Base-by-base conservation (phyloP, 2,888 invertebrate genomes). In the Sphaerophoria taeniata region DNA sequence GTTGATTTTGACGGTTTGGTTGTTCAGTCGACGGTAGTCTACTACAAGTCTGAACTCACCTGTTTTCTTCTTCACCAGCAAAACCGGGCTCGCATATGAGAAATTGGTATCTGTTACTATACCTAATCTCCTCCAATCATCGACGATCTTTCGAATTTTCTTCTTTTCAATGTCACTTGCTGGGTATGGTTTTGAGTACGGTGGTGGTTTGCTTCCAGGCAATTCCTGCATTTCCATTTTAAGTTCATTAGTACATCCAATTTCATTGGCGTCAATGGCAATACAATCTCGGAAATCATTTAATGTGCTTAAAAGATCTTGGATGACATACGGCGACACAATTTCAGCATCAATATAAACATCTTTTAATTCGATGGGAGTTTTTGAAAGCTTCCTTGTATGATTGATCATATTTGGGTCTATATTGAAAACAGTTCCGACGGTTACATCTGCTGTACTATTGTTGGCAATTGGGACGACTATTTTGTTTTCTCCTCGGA, bases 121-220 rank as follows among this genome's bases (percentile, higher is more conserved):
- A 14, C 36, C 58, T 14, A 58, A n/a, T 58, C 33, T 58, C 16
- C 58, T 9, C 58, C 58, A 36, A 6, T 12, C 58, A 14, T 58
- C 36, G 36, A 36, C 36, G 24, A 24, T 70, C 9, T 33, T 43
- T 12, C 55, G 55, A 9, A 69, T 55, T 43, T 55, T 43, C 43
- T 43, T 31, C 51, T 55, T 69, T 55, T 55, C 55, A 9, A 34
- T 4, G 11, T 70, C 56, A 6, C 70, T 70, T n/a, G 70, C 45
- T 16, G 55, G 69, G 33, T 56, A 56, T 11, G 69, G 45, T 56
- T 69, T 55, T 24, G 69, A 69, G 31, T 70, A 56, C 7, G 47
- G 16, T 11, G n/a, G n/a, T n/a, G 43, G 39, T 33, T 43, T 43
- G 9, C 55, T 55, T 14, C 55, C 67, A 4, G 43, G 14, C 33